Conservation (phyloP, 2,888 invertebrate species). For the Diaperis boleti region DNA sequence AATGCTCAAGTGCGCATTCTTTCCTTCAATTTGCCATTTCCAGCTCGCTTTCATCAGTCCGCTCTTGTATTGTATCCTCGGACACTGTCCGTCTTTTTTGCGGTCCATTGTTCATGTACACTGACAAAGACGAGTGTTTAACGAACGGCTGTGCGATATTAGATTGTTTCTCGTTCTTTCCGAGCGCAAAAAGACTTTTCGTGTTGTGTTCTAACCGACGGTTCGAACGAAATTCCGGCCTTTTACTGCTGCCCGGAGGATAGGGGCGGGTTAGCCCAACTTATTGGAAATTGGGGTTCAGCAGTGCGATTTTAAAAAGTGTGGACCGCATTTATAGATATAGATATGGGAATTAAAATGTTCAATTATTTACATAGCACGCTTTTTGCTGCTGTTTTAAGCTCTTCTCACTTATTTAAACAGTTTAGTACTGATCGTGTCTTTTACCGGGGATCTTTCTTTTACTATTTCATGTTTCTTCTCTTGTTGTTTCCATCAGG, state of each 20-base stretch:
- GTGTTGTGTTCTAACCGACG: constrained; percentile 23
- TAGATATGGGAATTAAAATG: no score
- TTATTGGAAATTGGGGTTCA: not conserved
- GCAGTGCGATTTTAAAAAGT: not conserved
- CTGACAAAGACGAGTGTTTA: constrained; percentile 47
- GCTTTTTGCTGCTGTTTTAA: no score
- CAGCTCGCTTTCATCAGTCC: constrained; percentile 53
- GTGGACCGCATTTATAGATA: no score
- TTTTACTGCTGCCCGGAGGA: constrained; percentile 10
- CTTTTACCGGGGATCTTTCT: no score
- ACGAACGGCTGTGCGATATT: constrained; percentile 44
- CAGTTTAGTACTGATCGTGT: no score
- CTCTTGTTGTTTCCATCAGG: no score
- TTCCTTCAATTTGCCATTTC: constrained; percentile 52
- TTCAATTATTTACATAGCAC: no score
- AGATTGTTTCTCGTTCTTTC: constrained; percentile 39
- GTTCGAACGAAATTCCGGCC: constrained; percentile 22
- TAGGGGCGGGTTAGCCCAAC: not conserved
- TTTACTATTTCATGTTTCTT: no score
- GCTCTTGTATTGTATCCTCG: constrained; percentile 47
- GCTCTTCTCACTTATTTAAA: no score
- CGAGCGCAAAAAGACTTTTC: constrained; percentile 35
- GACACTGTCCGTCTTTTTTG: constrained; percentile 43
- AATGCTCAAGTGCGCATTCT: constrained; percentile 49
- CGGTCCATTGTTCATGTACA: constrained; percentile 48